Conservation (phyloP, 2,113 vertebrate species). For the Terrapene triunguis region DNA sequence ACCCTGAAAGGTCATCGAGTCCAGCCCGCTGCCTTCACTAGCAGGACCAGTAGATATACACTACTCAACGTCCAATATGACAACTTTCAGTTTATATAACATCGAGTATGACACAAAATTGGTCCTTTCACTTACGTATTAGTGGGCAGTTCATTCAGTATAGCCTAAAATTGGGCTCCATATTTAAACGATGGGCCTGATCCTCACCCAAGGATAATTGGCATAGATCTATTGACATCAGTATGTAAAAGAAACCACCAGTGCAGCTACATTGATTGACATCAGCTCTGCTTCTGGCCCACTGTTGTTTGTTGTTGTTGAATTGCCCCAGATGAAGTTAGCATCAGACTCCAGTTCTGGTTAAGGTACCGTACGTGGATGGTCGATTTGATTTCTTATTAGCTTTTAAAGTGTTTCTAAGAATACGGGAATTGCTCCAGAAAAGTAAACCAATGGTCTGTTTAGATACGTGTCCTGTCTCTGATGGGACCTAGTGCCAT, state of each 20-base stretch:
- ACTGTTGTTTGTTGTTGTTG: background rate
- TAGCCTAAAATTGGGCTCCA: background rate
- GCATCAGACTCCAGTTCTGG: background rate
- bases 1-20: too few relatives aligned
- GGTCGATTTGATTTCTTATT: background rate
- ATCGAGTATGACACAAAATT: background rate
- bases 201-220: background rate
- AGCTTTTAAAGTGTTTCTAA: background rate
- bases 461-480: background rate
- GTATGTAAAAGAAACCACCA: fast-evolving
- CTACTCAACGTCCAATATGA: background rate
- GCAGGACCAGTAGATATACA: background rate
- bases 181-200: background rate
- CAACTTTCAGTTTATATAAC: background rate
- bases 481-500: background rate
- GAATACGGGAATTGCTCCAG: background rate
- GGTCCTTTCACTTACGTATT: background rate
- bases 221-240: background rate
- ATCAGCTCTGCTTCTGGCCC: background rate
- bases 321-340: background rate
- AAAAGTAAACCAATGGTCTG: background rate
- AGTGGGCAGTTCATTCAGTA: background rate
- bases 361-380: background rate
- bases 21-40: too few relatives aligned
- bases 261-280: background rate